Evolutionary conservation across 2,113 vertebrate species (phyloP), one percentile per base, ranked within the genome.

Genomic region (Carassius gibelio): DNA sequence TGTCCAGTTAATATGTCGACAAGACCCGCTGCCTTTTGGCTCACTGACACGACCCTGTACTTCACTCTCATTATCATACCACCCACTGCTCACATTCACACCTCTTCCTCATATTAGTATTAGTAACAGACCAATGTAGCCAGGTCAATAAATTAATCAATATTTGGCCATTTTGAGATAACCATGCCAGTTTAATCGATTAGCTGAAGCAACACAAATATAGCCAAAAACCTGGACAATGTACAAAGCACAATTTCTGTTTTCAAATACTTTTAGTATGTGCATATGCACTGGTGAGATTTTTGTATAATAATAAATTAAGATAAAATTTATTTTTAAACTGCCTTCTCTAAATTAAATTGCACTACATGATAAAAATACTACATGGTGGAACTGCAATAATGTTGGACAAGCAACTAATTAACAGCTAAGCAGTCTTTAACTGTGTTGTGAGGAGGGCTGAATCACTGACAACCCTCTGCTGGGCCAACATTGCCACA

Each of bases 401-500:
- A 72, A 52, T 59, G 55, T 59, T 17, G 26, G 6, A 11, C 75
- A 19, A 59, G 55, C 21, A 69, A 19, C 84, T 81, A 75, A 71
- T 82, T 80, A 59, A 66, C 50, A 52, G 74, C 55, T 57, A 66
- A 62, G 68, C 69, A 75, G 21, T 57, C 85, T 64, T 81, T 75
- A 48, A 69, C 71, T 69, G 50, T 69, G 48, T 42, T 17, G 79
- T 83, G 72, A 78, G 30, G 19, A 59, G 57, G 42, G 55, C 34
- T 69, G 82, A 88, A 88, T 81, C 86, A 83, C 38, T 82, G 72
- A 87, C 85, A 79, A 45, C 69, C 59, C 42, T 66, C 10, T 68
- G 62, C 78, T 81, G 55, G 82, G 80, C 55, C 57, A 85, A 82
- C 55, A 72, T 23, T 26, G 74, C 79, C 48, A 4, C 76, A 68